A percentile compares a stretch with the other conserved stretches of the same genome.
These are phyloP conservation scores for Oreocharis arfaki DNA, from an alignment of 2,113 vertebrate genomes.

Conservation along the genomic window DNA sequence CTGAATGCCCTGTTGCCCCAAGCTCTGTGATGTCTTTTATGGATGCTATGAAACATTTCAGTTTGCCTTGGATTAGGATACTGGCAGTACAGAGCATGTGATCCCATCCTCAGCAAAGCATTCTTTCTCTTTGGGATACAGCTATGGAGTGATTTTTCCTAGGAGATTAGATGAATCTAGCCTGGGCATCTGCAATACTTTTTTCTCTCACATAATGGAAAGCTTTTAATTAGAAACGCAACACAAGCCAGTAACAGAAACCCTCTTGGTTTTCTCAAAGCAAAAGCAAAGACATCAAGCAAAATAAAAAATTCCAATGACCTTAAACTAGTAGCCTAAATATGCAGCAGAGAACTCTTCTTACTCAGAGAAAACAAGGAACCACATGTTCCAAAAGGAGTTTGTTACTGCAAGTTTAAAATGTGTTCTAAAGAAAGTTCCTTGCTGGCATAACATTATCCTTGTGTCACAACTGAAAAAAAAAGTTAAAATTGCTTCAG, in stretches of 20 bases:
- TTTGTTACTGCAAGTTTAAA: background rate
- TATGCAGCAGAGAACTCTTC: background rate
- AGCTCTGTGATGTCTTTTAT: constrained; percentile 41
- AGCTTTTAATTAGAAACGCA: background rate
- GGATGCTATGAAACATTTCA: constrained; percentile 46
- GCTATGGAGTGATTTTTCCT: constrained; percentile 43
- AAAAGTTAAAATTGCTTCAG: background rate
- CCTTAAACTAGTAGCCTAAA: background rate
- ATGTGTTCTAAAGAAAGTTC: background rate
- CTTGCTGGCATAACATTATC: background rate
- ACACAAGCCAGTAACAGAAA: background rate
- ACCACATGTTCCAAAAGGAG: background rate
- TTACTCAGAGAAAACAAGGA: background rate
- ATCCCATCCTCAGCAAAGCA: constrained; percentile 46
- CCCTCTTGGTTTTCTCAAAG: background rate
- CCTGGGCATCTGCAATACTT: constrained; percentile 15
- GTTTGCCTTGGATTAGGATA: constrained; percentile 52
- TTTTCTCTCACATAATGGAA: constrained; percentile 25
- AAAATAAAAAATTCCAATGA: background rate
- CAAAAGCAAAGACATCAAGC: background rate
- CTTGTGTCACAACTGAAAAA: background rate
- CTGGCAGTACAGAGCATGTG: constrained; percentile 42
- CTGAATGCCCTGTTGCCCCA: constrained; percentile 8
- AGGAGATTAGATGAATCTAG: constrained; percentile 36
- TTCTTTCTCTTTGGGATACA: constrained; percentile 48